These are phyloP conservation scores for Centruroides vittatus DNA, from an alignment of 1,140 invertebrate species.

Conservation along the genomic window DNA sequence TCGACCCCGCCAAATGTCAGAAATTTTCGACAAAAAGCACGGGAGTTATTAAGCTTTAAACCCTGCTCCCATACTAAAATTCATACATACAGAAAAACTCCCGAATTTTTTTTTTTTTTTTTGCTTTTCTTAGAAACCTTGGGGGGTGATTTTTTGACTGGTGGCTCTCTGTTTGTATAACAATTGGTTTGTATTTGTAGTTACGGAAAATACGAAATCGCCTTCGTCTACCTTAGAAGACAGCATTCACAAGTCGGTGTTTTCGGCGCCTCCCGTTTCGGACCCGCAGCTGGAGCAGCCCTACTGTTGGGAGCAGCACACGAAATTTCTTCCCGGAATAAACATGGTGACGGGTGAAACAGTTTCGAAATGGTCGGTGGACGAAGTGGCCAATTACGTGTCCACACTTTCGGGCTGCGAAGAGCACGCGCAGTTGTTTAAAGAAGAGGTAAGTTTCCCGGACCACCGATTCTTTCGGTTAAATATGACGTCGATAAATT, in stretches of 20 bases:
- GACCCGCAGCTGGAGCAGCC: constrained; percentile 25
- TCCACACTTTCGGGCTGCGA: constrained; percentile 69
- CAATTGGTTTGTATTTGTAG: neutral
- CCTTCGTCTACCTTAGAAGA: too few species aligned
- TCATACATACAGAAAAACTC: too few species aligned
- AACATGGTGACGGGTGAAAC: constrained; percentile 18
- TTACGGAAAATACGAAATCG: too few species aligned
- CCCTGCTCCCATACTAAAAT: too few species aligned
- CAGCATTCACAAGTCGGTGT: constrained; percentile 30
- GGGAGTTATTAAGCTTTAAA: too few species aligned
- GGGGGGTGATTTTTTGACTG: too few species aligned
- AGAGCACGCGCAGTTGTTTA: constrained; percentile 85
- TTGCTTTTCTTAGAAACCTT: too few species aligned
- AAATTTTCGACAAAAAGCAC: too few species aligned
- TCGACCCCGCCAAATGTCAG: too few species aligned
- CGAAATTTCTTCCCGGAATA: constrained; percentile 23
- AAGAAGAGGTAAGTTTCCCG: constrained; percentile 28
- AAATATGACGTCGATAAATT: too few species aligned
- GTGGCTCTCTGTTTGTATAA: too few species aligned
- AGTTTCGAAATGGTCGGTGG: constrained; percentile 28
- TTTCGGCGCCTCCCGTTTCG: constrained; percentile 12
- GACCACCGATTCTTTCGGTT: neutral
- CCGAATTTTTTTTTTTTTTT: too few species aligned
- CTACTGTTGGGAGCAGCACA: constrained; percentile 31
- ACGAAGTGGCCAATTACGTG: constrained; percentile 57